Base-by-base conservation (phyloP, 2,888 invertebrate genomes). In the Carcina quercana region DNA sequence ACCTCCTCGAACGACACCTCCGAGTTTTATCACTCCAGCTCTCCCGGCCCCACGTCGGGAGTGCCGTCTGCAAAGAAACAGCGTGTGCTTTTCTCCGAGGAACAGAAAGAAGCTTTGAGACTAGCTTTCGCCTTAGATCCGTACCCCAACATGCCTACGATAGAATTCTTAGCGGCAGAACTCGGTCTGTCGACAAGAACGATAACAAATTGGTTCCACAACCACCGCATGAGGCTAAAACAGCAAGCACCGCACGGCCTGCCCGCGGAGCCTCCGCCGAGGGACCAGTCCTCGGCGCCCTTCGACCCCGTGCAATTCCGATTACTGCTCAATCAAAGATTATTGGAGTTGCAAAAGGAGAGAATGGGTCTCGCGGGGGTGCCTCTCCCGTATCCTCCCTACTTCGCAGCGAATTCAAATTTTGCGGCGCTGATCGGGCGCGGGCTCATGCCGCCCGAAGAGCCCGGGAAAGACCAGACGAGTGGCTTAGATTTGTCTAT, bases 121-220 rank as follows among this genome's bases (percentile, higher is more conserved):
- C 82, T 97, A 40, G 98, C 98, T 1, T 99, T 98, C 68, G 93
- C 95, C 0, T 86, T 97, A 30, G 98, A 99, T 65, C 97, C 98
- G 0, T 98, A 99, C 72, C 99, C 99, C 0, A 97, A 96, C 69
- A 94, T 97, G 59, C 93, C 94, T 13, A 96, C 97, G 35, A 97
- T 98, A 46, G 98, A 98, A 68, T 96, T 96, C 62, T 86, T 99
- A 36, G 97, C 98, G 15, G 89, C 90, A 15, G 97, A 97, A 71
- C 84, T 99, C 34, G 93, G 92, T 5, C 86, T 99, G 22, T 95
- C 96, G 4, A 93, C 97, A 30, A 88, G 98, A 49, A 98, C 98
- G 32, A 98, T 99, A 57, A 97, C 97, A 39, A 99, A 99, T 78
- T 99, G 99, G 99, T 99, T 99, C 87, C 98, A 99, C 86, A 99